Conservation (phyloP, 30 jellyfish, hydroid and myxozoan species). For the Sanderia malayensis region DNA sequence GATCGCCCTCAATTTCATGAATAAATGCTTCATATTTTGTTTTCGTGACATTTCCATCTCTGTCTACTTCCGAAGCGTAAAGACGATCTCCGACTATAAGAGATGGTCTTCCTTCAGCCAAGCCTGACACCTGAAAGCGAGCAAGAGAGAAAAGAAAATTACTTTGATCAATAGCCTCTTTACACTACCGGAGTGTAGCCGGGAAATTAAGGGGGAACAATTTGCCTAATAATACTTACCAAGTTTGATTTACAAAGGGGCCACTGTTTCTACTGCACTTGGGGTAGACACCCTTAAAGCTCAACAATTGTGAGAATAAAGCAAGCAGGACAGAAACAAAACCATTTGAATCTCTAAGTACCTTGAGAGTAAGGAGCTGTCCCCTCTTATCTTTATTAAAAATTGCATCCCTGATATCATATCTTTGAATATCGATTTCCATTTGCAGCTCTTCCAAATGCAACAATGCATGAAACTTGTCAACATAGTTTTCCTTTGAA, state of each 20-base stretch:
- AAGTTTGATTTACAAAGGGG: no score
- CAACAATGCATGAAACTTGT: slow-evolving; percentile 30
- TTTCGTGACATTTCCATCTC: background rate
- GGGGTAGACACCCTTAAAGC: no score
- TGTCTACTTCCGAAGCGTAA: background rate
- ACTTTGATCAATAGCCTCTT: no score
- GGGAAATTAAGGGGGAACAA: no score
- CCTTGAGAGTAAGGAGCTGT: slow-evolving; percentile 20
- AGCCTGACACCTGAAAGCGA: slow-evolving; percentile 70
- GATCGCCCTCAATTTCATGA: slow-evolving; percentile 13
- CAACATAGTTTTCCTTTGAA: background rate
- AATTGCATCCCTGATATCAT: slow-evolving; percentile 10
- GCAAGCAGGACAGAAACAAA: no score
- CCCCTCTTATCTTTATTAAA: background rate
- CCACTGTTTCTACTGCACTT: no score
- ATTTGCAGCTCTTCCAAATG: slow-evolving; percentile 44
- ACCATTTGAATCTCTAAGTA: no score
- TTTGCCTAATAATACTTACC: no score
- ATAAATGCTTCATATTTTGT: slow-evolving; percentile 29
- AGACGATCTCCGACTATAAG: slow-evolving; percentile 79
- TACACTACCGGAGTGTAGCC: no score
- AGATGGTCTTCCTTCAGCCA: slow-evolving; percentile 93
- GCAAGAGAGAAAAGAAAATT: no score
- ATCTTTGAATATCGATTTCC: slow-evolving; percentile 46
- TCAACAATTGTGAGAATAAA: no score